phyloP scores from a whole-genome alignment of 2,113 vertebrate species.

The Fukomys damarensis region DNA sequence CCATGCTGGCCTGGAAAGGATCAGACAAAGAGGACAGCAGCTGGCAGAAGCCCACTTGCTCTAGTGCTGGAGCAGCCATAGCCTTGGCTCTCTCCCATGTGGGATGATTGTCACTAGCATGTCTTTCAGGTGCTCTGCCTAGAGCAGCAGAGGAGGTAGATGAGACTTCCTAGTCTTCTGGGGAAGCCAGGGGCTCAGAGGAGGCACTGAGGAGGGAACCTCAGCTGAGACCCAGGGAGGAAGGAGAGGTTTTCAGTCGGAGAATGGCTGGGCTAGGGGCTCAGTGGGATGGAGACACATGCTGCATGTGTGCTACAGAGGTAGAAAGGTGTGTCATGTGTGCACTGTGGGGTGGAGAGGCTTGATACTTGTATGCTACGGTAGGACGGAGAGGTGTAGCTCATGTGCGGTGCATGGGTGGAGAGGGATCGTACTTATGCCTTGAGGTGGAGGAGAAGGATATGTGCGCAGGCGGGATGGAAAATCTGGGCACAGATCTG shows the following conservation, averaged over 20 bases:
- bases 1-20: background rate
- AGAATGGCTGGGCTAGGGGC: no score
- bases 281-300: background rate
- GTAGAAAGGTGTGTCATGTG: background rate
- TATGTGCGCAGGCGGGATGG: background rate
- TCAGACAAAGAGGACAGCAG: background rate
- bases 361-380: background rate
- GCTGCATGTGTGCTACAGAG: background rate
- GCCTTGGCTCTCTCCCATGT: accelerated
- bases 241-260: background rate
- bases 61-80: accelerated
- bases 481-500: background rate
- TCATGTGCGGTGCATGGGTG: background rate
- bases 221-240: background rate
- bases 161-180: background rate
- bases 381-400: background rate
- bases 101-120: accelerated
- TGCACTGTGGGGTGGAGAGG: background rate
- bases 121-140: accelerated
- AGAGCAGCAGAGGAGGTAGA: accelerated
- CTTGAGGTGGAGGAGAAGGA: background rate
- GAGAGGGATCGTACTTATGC: background rate
- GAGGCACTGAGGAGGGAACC: background rate
- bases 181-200: background rate
- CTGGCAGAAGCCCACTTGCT: accelerated